Percentiles rank a stretch among this genome's conserved stretches.
These are phyloP conservation scores for Sebastes diploproa DNA, from an alignment of 2,797 vertebrate genomes.

Conservation along the genomic window DNA sequence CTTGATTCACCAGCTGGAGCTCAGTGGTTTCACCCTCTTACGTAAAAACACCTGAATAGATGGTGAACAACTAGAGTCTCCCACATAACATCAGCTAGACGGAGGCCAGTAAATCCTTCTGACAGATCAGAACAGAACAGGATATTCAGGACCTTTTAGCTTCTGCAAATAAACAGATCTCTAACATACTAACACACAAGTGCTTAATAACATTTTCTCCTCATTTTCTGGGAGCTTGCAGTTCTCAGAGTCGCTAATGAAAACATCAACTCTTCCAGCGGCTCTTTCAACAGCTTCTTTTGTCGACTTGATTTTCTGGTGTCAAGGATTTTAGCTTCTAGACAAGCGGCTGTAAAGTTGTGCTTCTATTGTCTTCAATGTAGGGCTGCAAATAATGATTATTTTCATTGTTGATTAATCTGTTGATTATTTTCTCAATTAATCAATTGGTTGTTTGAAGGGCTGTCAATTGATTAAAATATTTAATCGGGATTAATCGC, in stretches of 20 bases:
- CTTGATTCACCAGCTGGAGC: not conserved
- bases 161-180: slow-evolving; percentile 24
- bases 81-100: not conserved
- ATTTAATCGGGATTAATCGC: too few relatives aligned
- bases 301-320: not conserved
- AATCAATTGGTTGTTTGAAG: too few relatives aligned
- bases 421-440: too few relatives aligned
- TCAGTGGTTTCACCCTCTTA: slow-evolving; percentile 12
- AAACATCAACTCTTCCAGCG: not conserved
- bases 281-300: not conserved
- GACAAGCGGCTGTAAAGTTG: not conserved
- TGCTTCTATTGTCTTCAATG: too few relatives aligned
- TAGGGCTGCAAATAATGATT: too few relatives aligned
- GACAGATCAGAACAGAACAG: not conserved
- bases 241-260: slow-evolving; percentile 1
- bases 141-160: not conserved
- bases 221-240: not conserved
- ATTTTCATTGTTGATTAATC: too few relatives aligned
- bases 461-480: too few relatives aligned
- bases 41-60: not conserved
- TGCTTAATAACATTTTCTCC: slow-evolving; percentile 1
- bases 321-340: not conserved
- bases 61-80: not conserved
- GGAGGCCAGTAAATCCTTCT: not conserved
- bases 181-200: not conserved